phyloP scores from a whole-genome alignment of 2,888 invertebrate genomes.

The Tanypteryx hageni region DNA sequence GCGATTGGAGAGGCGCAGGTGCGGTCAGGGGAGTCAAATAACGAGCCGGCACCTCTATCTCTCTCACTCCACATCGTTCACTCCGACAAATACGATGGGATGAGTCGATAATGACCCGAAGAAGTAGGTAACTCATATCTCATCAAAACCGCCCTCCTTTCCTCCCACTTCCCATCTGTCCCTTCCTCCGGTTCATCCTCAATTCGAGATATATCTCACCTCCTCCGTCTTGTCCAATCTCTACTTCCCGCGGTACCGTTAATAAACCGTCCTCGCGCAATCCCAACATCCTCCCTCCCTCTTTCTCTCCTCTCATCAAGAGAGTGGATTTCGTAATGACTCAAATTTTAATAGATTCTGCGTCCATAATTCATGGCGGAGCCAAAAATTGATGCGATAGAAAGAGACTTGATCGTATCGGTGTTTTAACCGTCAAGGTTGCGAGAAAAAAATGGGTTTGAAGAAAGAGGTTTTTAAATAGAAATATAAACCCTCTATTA shows the following conservation, averaged over 20 bases:
- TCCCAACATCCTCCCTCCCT: not conserved
- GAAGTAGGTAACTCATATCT: not conserved
- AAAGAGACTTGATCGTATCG: no score
- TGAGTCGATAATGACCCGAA: slow-evolving; percentile 28
- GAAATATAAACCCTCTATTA: no score
- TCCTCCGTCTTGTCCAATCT: no score
- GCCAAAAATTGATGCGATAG: not conserved
- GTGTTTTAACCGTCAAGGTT: no score
- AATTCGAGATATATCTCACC: no score
- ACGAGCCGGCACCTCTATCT: not conserved
- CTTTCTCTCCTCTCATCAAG: slow-evolving; percentile 7
- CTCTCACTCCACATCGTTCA: slow-evolving; percentile 11
- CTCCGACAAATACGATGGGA: not conserved
- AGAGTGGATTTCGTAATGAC: slow-evolving; percentile 42
- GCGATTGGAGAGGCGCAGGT: not conserved
- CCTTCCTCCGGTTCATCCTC: no score
- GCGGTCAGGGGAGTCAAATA: not conserved
- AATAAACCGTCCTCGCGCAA: not conserved
- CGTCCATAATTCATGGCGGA: not conserved
- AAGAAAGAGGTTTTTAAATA: no score
- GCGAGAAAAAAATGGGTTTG: no score
- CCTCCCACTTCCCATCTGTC: no score
- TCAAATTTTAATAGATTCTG: slow-evolving; percentile 31
- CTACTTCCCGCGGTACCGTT: not conserved
- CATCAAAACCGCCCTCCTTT: no score